Evolutionary conservation across 2,797 vertebrate genomes (phyloP).

Genomic region (Lepilemur septentrionalis): DNA sequence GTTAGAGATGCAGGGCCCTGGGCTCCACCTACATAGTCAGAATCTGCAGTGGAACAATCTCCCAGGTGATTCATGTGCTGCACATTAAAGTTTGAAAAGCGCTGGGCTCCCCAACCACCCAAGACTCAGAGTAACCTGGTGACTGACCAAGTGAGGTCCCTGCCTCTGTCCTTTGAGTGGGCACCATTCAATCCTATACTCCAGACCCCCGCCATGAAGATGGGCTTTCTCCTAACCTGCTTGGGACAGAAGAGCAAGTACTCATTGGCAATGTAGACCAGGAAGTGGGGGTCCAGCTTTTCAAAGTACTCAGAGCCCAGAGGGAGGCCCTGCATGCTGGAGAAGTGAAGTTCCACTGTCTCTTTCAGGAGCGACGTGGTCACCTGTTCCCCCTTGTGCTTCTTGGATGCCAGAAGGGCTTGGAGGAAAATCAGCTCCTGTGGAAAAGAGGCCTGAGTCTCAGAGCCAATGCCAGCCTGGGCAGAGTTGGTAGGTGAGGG

Average conservation of each 20-base stretch:
- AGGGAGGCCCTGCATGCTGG: slow-evolving; percentile 78
- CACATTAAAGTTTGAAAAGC: neutral
- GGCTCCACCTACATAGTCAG: neutral
- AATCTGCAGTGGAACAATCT: neutral
- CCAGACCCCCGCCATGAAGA: accelerated
- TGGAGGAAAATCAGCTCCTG: slow-evolving; percentile 85
- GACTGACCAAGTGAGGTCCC: neutral
- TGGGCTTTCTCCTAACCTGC: slow-evolving; percentile 71
- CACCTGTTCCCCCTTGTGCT: slow-evolving; percentile 72
- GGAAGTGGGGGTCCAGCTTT: slow-evolving; percentile 84
- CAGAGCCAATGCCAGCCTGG: accelerated
- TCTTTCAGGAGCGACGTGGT: slow-evolving; percentile 79
- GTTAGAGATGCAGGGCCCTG: neutral
- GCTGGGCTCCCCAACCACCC: accelerated
- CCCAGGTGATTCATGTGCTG: neutral
- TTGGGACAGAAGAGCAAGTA: slow-evolving; percentile 83
- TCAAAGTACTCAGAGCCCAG: slow-evolving; percentile 85
- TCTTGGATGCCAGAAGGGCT: slow-evolving; percentile 81
- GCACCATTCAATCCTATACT: no score
- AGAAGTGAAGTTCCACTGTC: slow-evolving; percentile 83
- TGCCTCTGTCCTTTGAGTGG: neutral
- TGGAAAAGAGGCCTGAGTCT: neutral
- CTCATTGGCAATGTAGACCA: slow-evolving; percentile 83
- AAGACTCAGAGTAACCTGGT: neutral
- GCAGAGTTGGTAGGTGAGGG: accelerated